Evolutionary conservation across 2,797 vertebrate species (phyloP), one percentile per base, ranked within the genome.

Genomic region (Paratrypauchen microcephalus): DNA sequence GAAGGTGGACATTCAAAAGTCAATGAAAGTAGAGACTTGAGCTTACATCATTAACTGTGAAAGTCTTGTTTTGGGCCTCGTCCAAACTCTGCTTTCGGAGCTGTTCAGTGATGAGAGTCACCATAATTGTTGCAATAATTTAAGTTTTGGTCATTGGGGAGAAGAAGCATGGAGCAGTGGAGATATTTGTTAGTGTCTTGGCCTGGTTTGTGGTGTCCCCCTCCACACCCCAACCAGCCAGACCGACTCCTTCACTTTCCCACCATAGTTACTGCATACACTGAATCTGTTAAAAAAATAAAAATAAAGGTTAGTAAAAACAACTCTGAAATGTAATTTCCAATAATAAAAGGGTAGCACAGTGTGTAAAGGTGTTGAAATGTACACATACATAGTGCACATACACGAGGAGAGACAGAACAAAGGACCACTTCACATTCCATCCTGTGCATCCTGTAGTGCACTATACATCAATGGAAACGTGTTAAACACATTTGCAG

Each of bases 91-190:
- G 95, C 88, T 95, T 95, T 86, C 92, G 93, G 81, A 96, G 93
- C 89, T 95, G 95, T 85, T 95, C 93, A 67, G 95, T 94, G 87
- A 95, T 94, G 88, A 95, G 92, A n/a, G 94, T 94, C 90, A 97
- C 95, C 95, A 96, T 96, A 90, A 89, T 93, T 84, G 79, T 75
- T 69, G 80, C 73, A 80, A 70, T 28, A 64, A 73, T 52, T 83
- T 78, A 79, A 76, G 56, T 69, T 62, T 73, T 19, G 69, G 69
- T 57, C 81, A 87, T 84, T 73, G 70, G 76, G 67, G 83, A 57
- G 70, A 75, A 74, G 72, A 71, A 79, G 68, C 68, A 4, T 66
- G 77, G 81, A 80, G 80, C 70, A 71, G 71, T 68, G 71, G 54
- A 70, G 63, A 60, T 50, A 60, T 28, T 69, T 26, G 87, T 88